phyloP scores from a whole-genome alignment of 2,888 invertebrate species.

The Odontocolon sp. region DNA sequence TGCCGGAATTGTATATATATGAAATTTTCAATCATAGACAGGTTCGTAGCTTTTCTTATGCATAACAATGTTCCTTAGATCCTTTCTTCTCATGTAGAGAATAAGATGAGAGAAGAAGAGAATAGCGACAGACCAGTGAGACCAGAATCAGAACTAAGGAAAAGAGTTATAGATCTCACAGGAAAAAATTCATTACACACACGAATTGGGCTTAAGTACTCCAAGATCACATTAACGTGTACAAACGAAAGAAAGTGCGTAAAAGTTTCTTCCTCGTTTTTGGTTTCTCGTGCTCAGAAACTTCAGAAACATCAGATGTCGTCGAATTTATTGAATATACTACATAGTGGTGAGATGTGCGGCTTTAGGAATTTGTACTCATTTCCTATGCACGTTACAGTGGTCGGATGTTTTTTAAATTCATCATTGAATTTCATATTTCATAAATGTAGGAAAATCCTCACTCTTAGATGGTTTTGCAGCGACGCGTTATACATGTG shows the following conservation, averaged over 20 bases:
- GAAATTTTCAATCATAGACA: too few relatives aligned
- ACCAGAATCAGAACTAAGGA: not conserved
- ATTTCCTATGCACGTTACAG: too few relatives aligned
- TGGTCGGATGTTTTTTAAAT: too few relatives aligned
- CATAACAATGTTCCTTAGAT: not conserved
- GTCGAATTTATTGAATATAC: not conserved
- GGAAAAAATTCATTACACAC: slow-evolving; percentile 40
- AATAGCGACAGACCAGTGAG: not conserved
- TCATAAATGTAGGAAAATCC: too few relatives aligned
- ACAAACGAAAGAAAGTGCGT: slow-evolving; percentile 11
- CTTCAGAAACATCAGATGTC: not conserved
- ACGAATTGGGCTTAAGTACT: slow-evolving; percentile 5
- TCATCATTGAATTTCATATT: too few relatives aligned
- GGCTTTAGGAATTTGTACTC: too few relatives aligned
- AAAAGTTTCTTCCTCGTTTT: slow-evolving; percentile 16
- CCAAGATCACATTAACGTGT: not conserved
- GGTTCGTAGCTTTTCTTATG: too few relatives aligned
- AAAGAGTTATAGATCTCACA: not conserved
- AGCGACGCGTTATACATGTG: too few relatives aligned
- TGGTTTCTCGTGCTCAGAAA: not conserved
- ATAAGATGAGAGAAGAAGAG: not conserved
- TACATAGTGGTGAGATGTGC: not conserved
- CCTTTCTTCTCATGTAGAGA: not conserved
- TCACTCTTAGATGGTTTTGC: too few relatives aligned
- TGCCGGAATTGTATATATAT: too few relatives aligned